Base-by-base conservation (phyloP, 2,888 invertebrate genomes). In the Lampropteryx suffumata region DNA sequence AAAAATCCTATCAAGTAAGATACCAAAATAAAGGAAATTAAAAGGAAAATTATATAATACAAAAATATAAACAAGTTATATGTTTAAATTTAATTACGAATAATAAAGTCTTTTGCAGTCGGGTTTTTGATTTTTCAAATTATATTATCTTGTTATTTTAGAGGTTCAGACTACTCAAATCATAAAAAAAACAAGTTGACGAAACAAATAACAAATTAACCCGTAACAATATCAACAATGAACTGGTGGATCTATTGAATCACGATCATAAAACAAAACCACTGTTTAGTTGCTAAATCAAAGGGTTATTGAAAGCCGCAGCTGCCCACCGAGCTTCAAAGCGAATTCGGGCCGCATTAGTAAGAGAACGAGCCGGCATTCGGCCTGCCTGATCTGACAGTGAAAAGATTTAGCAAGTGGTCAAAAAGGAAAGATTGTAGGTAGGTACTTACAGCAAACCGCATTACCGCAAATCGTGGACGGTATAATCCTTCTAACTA, bases 391-490 rank as follows among this genome's bases (percentile, higher is more conserved):
- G 69, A 72, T 75, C 69, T 71, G 76, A 73, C 74, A 71, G 71
- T 63, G 64, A 71, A 78, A 73, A 76, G 74, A 77, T 82, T 79
- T 77, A 77, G 71, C 71, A 73, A 78, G 64, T 76, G 76, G 77
- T 70, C 72, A 71, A 66, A 73, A 65, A 68, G 69, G 59, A 75
- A 74, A 77, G 71, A 74, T 69, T 67, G 68, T 67, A 71, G 67
- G n/a, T n/a, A n/a, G n/a, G n/a, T n/a, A n/a, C n/a, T n/a, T n/a
- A n/a, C n/a, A 75, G 71, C 57, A 59, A 63, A 71, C 78, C 77
- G 71, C 76, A 76, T 79, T 78, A 82, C 79, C 76, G 69, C 81
- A 78, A 81, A 79, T 79, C 73, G 75, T 68, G 67, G n/a, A n/a
- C n/a, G n/a, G 72, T 65, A 73, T 83, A 79, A 84, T 84, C 81